Percentiles rank a stretch among this genome's conserved stretches.
Conservation (phyloP, 2,797 vertebrate species). For the Carapus acus region DNA sequence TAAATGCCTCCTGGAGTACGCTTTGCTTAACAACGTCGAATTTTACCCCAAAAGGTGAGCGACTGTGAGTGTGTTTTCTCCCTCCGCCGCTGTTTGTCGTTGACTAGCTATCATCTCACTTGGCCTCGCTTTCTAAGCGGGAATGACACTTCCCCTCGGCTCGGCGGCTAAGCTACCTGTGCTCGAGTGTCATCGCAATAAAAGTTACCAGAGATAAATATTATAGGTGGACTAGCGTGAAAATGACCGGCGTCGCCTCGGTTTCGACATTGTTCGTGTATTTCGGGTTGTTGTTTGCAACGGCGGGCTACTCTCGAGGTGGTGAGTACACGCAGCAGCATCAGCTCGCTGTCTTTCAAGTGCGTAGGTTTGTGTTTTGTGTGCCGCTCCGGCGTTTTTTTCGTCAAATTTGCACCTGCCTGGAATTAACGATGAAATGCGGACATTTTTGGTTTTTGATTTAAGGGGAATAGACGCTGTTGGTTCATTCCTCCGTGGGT, state of each 20-base stretch:
- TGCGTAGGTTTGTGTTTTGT: conserved; percentile 52
- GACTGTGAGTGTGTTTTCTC: background rate
- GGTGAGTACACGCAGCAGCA: conserved; percentile 12
- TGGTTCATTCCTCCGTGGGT: conserved; percentile 47
- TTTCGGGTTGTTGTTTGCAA: conserved; percentile 29
- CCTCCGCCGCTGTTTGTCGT: conserved; percentile 8
- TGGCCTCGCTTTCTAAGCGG: conserved; percentile 32
- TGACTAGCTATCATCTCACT: conserved; percentile 34
- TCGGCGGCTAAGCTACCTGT: conserved; percentile 22
- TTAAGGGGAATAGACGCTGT: conserved; percentile 30
- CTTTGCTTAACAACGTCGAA: conserved; percentile 3
- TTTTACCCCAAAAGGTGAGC: conserved; percentile 45
- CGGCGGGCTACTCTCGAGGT: conserved; percentile 23
- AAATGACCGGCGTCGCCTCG: conserved; percentile 13
- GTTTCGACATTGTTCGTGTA: conserved; percentile 30
- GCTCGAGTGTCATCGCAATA: conserved; percentile 23
- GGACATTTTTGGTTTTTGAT: conserved; percentile 18
- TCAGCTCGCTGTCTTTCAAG: conserved; percentile 41
- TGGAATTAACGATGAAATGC: conserved; percentile 27
- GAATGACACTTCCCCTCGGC: conserved; percentile 56
- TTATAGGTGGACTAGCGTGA: conserved; percentile 14
- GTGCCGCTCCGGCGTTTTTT: conserved; percentile 26
- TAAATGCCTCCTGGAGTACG: conserved; percentile 34
- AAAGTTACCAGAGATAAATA: conserved; percentile 20
- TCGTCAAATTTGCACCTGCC: conserved; percentile 49